Evolutionary conservation across 2,797 vertebrate genomes (phyloP).

Genomic region (Hemibagrus guttatus): DNA sequence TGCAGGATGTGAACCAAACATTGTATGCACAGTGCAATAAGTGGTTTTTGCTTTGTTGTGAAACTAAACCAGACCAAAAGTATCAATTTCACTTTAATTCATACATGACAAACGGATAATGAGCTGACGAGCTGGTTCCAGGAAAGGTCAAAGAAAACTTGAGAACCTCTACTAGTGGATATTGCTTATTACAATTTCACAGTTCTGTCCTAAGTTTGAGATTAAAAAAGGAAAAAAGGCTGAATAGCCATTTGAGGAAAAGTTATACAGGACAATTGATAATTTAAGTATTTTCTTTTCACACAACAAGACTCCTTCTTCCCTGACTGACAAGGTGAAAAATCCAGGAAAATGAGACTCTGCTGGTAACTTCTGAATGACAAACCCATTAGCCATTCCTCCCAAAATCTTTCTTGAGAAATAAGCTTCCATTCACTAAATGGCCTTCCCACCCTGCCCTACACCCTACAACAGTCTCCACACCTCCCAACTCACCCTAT

Average conservation of each 20-base stretch:
- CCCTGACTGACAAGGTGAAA: conserved; percentile 71
- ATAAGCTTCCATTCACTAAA: conserved; percentile 40
- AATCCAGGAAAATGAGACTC: conserved; percentile 58
- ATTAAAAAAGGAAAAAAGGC: not conserved
- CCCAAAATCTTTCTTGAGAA: conserved; percentile 40
- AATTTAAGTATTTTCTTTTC: conserved; percentile 47
- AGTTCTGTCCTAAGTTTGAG: not conserved
- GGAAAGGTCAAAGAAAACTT: not conserved
- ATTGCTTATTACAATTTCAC: not conserved
- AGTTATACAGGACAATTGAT: conserved; percentile 4
- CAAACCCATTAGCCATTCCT: conserved; percentile 70
- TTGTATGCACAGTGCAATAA: not conserved
- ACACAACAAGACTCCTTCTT: conserved; percentile 36
- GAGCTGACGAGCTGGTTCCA: not conserved
- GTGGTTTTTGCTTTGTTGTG: not conserved
- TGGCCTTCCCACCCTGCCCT: conserved; percentile 15
- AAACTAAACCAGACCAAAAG: conserved; percentile 12
- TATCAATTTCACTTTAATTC: not conserved
- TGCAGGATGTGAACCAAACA: conserved; percentile 14
- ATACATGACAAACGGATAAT: not conserved
- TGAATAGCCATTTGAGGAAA: not conserved
- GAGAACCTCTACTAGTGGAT: not conserved
- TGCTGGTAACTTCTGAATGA: conserved; percentile 62
- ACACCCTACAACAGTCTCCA: conserved; percentile 32
- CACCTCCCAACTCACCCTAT: conserved; percentile 43